A percentile compares a stretch with the other conserved stretches of the same genome.
Evolutionary conservation across 1,140 invertebrate species (phyloP).

Genomic region (Drosophila repletoides): DNA sequence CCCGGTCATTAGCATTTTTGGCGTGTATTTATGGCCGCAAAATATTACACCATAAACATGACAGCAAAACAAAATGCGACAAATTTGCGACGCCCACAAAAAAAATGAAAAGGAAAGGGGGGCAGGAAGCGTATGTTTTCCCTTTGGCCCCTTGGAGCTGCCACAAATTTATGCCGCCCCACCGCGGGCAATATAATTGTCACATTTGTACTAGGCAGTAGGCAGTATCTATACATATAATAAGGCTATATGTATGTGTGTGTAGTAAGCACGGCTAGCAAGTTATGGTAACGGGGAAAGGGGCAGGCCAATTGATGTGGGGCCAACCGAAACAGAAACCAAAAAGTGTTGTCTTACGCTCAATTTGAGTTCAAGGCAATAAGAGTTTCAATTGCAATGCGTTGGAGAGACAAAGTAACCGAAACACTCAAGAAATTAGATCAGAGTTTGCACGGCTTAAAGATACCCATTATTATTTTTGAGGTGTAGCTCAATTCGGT

Average conservation of each 20-base stretch:
- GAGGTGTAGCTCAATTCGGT: no score
- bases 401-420: not conserved
- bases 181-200: slow-evolving; percentile 71
- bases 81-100: slow-evolving; percentile 64
- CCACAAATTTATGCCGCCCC: slow-evolving; percentile 41
- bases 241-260: no score
- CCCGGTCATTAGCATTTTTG: slow-evolving; percentile 75
- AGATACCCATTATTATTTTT: no score
- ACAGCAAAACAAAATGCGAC: slow-evolving; percentile 76
- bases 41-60: slow-evolving; percentile 79
- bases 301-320: slow-evolving; percentile 33
- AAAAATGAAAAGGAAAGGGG: not conserved
- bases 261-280: slow-evolving; percentile 12
- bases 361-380: slow-evolving; percentile 56
- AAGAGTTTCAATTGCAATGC: not conserved
- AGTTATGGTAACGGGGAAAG: not conserved
- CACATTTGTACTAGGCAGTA: slow-evolving; percentile 71
- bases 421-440: no score
- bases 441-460: no score
- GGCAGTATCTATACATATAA: no score
- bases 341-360: slow-evolving; percentile 58
- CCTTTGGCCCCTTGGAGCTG: not conserved
- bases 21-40: slow-evolving; percentile 75
- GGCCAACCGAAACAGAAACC: slow-evolving; percentile 23
- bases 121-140: slow-evolving; percentile 21